phyloP scores from a whole-genome alignment of 2,113 vertebrate species.

The Sylvia atricapilla region DNA sequence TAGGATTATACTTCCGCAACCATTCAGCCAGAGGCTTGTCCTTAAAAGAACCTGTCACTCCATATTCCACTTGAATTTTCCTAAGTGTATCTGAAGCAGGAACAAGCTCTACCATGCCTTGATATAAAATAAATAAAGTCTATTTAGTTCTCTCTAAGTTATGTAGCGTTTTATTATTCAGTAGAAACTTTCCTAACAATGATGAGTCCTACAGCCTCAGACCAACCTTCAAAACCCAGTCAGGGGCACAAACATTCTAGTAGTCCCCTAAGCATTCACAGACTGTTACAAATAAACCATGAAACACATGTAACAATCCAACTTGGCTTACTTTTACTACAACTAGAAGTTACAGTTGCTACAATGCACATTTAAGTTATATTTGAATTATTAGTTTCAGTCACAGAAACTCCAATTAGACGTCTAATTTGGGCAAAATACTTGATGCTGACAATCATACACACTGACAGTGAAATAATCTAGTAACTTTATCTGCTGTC shows the following conservation, averaged over 20 bases:
- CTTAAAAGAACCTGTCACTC: constrained; percentile 97
- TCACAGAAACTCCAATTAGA: background rate
- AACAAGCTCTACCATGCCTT: constrained; percentile 98
- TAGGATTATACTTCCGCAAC: constrained; percentile 96
- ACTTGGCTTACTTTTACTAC: background rate
- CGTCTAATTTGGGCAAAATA: background rate
- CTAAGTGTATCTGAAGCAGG: constrained; percentile 95
- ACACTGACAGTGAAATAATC: background rate
- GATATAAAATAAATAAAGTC: background rate
- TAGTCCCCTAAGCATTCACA: background rate
- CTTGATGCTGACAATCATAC: background rate
- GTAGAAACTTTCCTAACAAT: background rate
- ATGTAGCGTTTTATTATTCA: background rate
- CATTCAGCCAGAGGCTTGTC: constrained; percentile 98
- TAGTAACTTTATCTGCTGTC: background rate
- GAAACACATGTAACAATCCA: background rate
- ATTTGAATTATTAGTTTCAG: background rate
- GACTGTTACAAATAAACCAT: background rate
- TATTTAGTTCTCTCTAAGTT: background rate
- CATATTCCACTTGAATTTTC: constrained; percentile 98
- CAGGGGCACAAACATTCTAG: background rate
- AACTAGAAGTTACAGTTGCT: background rate
- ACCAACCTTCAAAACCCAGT: background rate
- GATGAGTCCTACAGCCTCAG: background rate
- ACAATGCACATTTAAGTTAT: background rate